Evolutionary conservation across 2,888 invertebrate species (phyloP).

Genomic region (Himalopsyche tibetana): DNA sequence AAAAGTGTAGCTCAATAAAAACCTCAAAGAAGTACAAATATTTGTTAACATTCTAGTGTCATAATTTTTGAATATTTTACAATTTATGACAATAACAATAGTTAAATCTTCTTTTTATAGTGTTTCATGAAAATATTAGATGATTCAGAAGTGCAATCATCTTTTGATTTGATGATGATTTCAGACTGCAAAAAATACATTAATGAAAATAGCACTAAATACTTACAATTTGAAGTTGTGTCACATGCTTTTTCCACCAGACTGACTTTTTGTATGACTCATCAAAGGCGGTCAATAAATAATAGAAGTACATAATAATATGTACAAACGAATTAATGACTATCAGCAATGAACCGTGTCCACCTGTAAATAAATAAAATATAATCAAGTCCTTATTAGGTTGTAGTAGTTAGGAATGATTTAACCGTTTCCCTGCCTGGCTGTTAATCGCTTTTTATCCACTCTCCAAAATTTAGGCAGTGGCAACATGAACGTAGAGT

Average conservation of each 20-base stretch:
- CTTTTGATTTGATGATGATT: background rate
- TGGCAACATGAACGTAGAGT: no score
- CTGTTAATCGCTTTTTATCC: no score
- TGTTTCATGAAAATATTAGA: background rate
- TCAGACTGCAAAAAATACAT: background rate
- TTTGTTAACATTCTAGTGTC: no score
- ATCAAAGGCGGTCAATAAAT: slow-evolving; percentile 84
- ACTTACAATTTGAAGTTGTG: slow-evolving; percentile 85
- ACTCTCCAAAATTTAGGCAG: no score
- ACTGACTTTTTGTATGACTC: slow-evolving; percentile 83
- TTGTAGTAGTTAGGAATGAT: no score
- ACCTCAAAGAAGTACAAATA: no score
- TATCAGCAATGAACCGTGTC: slow-evolving; percentile 81
- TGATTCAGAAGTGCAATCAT: background rate
- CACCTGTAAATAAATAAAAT: slow-evolving; percentile 74
- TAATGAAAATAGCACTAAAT: background rate
- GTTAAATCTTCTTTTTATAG: no score
- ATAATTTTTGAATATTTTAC: no score
- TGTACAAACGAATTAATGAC: slow-evolving; percentile 85
- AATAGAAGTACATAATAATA: slow-evolving; percentile 87
- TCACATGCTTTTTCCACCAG: slow-evolving; percentile 90
- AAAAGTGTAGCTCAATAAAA: no score
- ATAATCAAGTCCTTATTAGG: no score
- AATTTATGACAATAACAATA: no score
- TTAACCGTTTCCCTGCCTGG: no score